Percentiles rank a stretch among this genome's conserved stretches.
Evolutionary conservation across 2,113 vertebrate species (phyloP).

Genomic region (Agapornis roseicollis): DNA sequence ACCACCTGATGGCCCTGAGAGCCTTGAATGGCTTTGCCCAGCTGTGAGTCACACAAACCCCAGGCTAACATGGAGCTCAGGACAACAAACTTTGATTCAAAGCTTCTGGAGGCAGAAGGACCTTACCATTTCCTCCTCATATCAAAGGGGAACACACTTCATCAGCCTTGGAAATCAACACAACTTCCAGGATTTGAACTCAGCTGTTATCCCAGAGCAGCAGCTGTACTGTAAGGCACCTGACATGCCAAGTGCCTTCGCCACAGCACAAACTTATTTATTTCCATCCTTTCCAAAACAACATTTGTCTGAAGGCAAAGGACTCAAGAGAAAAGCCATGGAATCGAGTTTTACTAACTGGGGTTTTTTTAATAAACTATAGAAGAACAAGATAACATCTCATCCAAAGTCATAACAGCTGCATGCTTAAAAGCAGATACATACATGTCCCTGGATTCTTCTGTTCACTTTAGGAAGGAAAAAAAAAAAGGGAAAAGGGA

Average conservation of each 20-base stretch:
- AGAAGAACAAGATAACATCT: slow-evolving; percentile 56
- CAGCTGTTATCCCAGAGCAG: neutral
- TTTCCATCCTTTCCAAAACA: neutral
- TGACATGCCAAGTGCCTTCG: neutral
- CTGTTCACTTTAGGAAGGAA: neutral
- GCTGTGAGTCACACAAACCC: accelerated
- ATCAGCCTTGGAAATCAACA: neutral
- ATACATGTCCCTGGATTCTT: slow-evolving; percentile 19
- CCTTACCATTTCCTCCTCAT: neutral
- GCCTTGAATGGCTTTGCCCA: neutral
- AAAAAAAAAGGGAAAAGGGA: neutral
- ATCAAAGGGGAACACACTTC: neutral
- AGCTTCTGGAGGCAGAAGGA: neutral
- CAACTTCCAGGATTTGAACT: neutral
- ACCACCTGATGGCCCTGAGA: neutral
- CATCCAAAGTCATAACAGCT: slow-evolving; percentile 40
- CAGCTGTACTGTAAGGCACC: neutral
- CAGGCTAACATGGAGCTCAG: accelerated
- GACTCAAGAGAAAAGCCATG: slow-evolving; percentile 19
- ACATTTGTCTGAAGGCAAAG: neutral
- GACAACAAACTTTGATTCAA: neutral
- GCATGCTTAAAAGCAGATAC: slow-evolving; percentile 58
- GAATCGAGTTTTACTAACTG: slow-evolving; percentile 42
- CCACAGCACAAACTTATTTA: neutral
- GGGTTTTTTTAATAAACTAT: slow-evolving; percentile 63